Conservation (phyloP, 1,140 invertebrate species). For the Leptonema lineaticorne region DNA sequence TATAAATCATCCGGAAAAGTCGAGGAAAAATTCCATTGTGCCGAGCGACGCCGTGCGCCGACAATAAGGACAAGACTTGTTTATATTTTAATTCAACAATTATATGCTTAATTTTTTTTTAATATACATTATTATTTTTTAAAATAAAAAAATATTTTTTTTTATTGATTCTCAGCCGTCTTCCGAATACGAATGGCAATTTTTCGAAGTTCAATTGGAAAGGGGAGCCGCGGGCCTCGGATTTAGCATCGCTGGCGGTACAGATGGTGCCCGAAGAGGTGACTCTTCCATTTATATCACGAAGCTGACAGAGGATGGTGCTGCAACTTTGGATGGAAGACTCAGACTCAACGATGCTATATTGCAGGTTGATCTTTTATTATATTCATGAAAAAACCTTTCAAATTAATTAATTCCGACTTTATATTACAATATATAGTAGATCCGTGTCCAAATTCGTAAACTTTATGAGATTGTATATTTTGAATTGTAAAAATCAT, state of each 20-base stretch:
- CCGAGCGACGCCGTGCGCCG: too few species aligned
- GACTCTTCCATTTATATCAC: slow-evolving; percentile 95
- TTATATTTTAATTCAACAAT: too few species aligned
- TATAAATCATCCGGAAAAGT: slow-evolving; percentile 4
- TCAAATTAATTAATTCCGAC: too few species aligned
- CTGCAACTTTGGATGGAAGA: slow-evolving; percentile 75
- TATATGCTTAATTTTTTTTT: too few species aligned
- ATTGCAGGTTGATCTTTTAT: slow-evolving; percentile 51
- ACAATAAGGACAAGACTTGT: not conserved
- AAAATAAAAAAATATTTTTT: too few species aligned
- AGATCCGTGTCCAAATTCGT: too few species aligned
- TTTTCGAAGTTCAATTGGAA: slow-evolving; percentile 84
- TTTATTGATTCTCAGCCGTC: slow-evolving; percentile 6
- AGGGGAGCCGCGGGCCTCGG: slow-evolving; percentile 84
- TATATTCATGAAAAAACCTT: too few species aligned
- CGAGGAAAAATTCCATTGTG: too few species aligned
- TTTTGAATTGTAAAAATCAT: too few species aligned
- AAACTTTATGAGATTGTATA: too few species aligned
- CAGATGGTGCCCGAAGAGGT: slow-evolving; percentile 64
- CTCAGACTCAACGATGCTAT: slow-evolving; percentile 61
- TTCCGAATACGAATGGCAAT: slow-evolving; percentile 68
- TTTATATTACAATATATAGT: too few species aligned
- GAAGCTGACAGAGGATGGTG: slow-evolving; percentile 93
- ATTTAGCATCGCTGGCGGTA: slow-evolving; percentile 54
- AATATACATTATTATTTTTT: too few species aligned